phyloP scores from a whole-genome alignment of 2,113 vertebrate species.

The Crocuta crocuta region DNA sequence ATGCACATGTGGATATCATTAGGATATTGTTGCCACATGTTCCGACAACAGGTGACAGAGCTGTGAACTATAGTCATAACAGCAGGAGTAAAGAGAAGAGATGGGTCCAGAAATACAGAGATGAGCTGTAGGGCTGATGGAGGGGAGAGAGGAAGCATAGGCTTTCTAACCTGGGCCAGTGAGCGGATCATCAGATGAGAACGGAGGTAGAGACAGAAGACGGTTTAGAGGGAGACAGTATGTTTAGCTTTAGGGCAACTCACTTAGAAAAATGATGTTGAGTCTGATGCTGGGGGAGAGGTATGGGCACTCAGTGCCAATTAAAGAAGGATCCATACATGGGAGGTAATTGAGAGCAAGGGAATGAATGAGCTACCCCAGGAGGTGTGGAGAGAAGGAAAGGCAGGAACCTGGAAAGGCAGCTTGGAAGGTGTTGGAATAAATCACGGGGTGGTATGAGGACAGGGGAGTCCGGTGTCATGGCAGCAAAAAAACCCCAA shows the following conservation, averaged over 20 bases:
- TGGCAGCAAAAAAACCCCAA: not conserved
- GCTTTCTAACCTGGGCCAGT: not conserved
- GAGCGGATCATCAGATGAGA: not conserved
- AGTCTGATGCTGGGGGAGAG: not conserved
- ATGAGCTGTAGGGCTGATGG: not conserved
- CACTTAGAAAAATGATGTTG: not conserved
- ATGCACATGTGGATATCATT: not conserved
- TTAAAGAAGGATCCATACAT: not conserved
- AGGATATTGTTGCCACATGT: not conserved
- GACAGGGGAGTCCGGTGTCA: not conserved
- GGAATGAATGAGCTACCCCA: not conserved
- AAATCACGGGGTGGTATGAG: not conserved
- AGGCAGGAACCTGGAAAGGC: not conserved
- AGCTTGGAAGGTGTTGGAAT: not conserved
- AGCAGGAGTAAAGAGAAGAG: not conserved
- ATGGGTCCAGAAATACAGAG: not conserved
- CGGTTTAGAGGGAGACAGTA: not conserved
- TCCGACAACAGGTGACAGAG: not conserved
- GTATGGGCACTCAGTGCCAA: not conserved
- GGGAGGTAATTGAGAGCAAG: not conserved
- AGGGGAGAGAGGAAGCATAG: not conserved
- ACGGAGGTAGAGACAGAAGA: not conserved
- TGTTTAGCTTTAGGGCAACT: not conserved
- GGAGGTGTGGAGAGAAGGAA: not conserved
- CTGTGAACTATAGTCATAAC: slow-evolving; percentile 2